Evolutionary conservation across 2,888 invertebrate species (phyloP).

Genomic region (Electrophaes corylata): DNA sequence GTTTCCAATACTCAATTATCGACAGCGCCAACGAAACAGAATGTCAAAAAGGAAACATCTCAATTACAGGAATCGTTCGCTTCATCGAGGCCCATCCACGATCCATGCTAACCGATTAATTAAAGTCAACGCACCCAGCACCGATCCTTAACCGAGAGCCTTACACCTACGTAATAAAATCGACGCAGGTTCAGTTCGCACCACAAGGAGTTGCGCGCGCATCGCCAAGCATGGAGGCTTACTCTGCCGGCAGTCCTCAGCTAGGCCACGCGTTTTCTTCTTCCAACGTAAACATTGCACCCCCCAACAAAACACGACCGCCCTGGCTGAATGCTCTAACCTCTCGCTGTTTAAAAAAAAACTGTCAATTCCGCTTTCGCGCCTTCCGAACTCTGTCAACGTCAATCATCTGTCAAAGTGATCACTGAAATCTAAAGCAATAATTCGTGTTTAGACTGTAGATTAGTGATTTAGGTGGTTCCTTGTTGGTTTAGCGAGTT

Average conservation of each 20-base stretch:
- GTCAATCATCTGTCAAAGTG: slow-evolving; percentile 46
- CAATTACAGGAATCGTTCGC: slow-evolving; percentile 14
- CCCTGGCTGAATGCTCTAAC: slow-evolving; percentile 71
- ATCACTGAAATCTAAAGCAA: slow-evolving; percentile 70
- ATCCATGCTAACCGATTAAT: slow-evolving; percentile 57
- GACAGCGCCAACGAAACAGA: background rate
- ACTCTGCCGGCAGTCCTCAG: slow-evolving; percentile 81
- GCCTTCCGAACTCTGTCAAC: slow-evolving; percentile 53
- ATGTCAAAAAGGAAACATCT: slow-evolving; percentile 6
- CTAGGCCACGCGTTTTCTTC: slow-evolving; percentile 76
- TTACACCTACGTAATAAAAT: slow-evolving; percentile 79
- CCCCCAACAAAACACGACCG: slow-evolving; percentile 69
- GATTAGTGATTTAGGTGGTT: slow-evolving; percentile 63
- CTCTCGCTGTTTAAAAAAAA: slow-evolving; percentile 45
- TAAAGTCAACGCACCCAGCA: slow-evolving; percentile 53
- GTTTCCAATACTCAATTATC: background rate
- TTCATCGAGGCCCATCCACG: slow-evolving; percentile 36
- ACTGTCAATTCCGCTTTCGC: slow-evolving; percentile 57
- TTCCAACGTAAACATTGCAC: slow-evolving; percentile 68
- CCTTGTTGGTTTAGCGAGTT: slow-evolving; percentile 54
- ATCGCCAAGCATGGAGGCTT: slow-evolving; percentile 53
- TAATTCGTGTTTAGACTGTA: slow-evolving; percentile 55
- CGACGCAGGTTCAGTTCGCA: slow-evolving; percentile 62
- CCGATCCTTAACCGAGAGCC: slow-evolving; percentile 46
- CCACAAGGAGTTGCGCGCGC: slow-evolving; percentile 70